Base-by-base conservation (phyloP, 2,888 invertebrate genomes). In the Acanthosepion esculentum region DNA sequence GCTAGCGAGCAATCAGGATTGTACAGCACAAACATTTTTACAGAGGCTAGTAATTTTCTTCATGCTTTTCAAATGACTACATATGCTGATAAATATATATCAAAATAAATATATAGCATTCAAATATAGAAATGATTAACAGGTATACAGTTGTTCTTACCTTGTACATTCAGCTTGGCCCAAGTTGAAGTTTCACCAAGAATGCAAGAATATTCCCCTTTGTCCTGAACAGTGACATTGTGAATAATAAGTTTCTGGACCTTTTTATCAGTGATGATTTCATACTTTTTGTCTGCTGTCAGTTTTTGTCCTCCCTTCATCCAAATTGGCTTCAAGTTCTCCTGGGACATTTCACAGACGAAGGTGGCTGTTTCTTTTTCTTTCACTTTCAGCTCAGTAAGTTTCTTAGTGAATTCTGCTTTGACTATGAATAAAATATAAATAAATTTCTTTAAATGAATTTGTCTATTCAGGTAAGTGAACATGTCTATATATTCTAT, bases 91-190 rank as follows among this genome's bases (percentile, higher is more conserved):
- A n/a, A 33, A 78, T n/a, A 78, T 15, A 78, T 15, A 78, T 78
- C 33, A 5, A 78, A 15, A 78, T 78, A 78, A 78, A 78, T 78
- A 78, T 78, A 78, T 12, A 78, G 78, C 78, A 78, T 78, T 78
- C 78, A 78, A 78, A n/a, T n/a, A 33, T 12, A 15, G 15, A n/a
- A 78, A 78, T n/a, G 8, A 33, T 78, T 10, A n/a, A 78, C 10
- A 5, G 15, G n/a, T 78, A 78, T 78, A n/a, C 18, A 78, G 78
- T 33, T 29, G 78, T 10, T 15, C 93, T 50, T 53, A 93, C 93
- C 93, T 93, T 50, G n/a, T 5, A 93, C 93, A n/a, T 53, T 93
- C 50, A 93, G n/a, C 93, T 93, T 93, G 53, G 93, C 93, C 48
- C 50, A 53, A 93, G 93, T 93, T 93, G 93, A 93, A 4, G 53